Evolutionary conservation across 2,888 invertebrate species (phyloP).

Genomic region (Chymomyza caudatula): DNA sequence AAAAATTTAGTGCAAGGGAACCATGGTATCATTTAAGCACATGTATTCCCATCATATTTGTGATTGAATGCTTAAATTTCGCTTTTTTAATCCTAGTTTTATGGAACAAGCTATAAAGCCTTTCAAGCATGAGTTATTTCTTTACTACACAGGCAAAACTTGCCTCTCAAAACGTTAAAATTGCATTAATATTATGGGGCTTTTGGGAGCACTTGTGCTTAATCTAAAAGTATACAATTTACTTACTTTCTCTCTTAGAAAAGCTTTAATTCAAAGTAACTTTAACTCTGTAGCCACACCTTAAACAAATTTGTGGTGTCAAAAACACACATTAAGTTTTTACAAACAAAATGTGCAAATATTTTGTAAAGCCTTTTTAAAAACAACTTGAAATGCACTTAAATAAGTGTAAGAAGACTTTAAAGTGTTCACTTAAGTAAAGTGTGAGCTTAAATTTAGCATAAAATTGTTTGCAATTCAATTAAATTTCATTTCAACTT

Average conservation of each 20-base stretch:
- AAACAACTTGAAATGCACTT: not conserved
- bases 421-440: slow-evolving; percentile 18
- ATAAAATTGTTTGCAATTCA: slow-evolving; percentile 16
- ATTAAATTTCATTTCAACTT: not conserved
- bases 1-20: no score
- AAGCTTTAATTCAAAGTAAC: not conserved
- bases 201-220: not conserved
- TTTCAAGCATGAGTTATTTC: no score
- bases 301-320: not conserved
- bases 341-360: not conserved
- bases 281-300: not conserved
- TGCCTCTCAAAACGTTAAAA: no score
- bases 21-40: no score
- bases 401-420: not conserved
- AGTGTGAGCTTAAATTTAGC: slow-evolving; percentile 17
- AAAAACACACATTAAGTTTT: not conserved
- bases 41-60: no score
- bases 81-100: no score
- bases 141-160: no score
- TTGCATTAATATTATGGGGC: not conserved
- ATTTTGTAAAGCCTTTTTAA: not conserved
- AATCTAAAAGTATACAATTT: not conserved
- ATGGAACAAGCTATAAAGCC: no score
- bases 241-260: not conserved
- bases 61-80: no score